A percentile compares a stretch with the other conserved stretches of the same genome.
phyloP scores from a whole-genome alignment of 2,888 invertebrate species.

The Hipparchia sbordonii region DNA sequence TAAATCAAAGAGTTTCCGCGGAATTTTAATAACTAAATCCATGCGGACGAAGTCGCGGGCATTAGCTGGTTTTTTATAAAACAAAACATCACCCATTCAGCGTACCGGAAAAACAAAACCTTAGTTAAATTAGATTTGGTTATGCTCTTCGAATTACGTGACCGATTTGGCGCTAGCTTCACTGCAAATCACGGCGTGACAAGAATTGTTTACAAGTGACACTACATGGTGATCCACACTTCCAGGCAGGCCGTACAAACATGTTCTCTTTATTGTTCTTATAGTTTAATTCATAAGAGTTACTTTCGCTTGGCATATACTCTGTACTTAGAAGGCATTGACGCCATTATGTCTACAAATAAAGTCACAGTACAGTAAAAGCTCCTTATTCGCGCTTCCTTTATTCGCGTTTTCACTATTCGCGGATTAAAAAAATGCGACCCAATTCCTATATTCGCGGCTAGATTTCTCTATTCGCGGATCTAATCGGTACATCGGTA shows the following conservation, averaged over 20 bases:
- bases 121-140: constrained; percentile 36
- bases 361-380: constrained; percentile 35
- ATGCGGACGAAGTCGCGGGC: too few species aligned
- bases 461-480: too few species aligned
- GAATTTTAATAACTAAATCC: too few species aligned
- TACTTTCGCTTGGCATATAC: not conserved
- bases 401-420: too few species aligned
- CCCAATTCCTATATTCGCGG: too few species aligned
- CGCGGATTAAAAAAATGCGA: too few species aligned
- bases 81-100: not conserved
- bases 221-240: constrained; percentile 25
- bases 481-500: too few species aligned
- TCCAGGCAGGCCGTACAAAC: constrained; percentile 6
- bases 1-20: too few species aligned
- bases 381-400: too few species aligned
- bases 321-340: constrained; percentile 22
- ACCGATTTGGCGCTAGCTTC: constrained; percentile 56
- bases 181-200: constrained; percentile 49
- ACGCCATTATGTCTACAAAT: constrained; percentile 37
- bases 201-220: constrained; percentile 41
- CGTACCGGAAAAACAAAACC: constrained; percentile 28
- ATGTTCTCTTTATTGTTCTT: constrained; percentile 11
- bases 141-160: constrained; percentile 52
- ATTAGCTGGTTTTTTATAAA: not conserved
- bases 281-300: constrained; percentile 8